phyloP scores from a whole-genome alignment of 2,888 invertebrate species.

The Lepidocyrtinus sp. region DNA sequence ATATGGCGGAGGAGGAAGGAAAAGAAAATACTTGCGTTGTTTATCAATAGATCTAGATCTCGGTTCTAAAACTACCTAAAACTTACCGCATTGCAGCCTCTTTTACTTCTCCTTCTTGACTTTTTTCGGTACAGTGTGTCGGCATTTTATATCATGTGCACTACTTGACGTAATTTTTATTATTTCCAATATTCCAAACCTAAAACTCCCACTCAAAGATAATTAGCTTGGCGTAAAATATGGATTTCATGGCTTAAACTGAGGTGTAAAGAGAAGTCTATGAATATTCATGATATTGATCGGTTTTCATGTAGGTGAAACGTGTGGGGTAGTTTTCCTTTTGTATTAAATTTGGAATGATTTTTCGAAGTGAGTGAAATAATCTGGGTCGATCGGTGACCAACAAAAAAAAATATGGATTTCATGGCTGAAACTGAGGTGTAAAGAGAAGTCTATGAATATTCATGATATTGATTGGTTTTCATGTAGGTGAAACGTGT shows the following conservation, averaged over 20 bases:
- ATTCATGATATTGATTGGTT: neutral
- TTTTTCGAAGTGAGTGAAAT: no score
- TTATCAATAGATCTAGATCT: slow-evolving; percentile 22
- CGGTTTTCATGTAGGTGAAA: neutral
- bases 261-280: no score
- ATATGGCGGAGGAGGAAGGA: no score
- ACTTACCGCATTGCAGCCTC: slow-evolving; percentile 52
- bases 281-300: neutral
- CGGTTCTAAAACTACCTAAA: slow-evolving; percentile 40
- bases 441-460: no score
- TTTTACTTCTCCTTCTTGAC: no score
- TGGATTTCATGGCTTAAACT: neutral
- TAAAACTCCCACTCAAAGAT: neutral
- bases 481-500: neutral
- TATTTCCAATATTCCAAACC: neutral
- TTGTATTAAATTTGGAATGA: no score
- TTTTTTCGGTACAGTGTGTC: no score
- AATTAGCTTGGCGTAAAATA: neutral
- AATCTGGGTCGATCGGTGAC: no score
- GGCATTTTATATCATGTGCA: neutral
- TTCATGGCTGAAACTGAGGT: no score
- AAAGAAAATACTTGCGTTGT: neutral
- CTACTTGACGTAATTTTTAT: slow-evolving; percentile 21
- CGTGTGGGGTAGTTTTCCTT: no score
- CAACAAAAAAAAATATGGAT: neutral